phyloP scores from a whole-genome alignment of 2,888 invertebrate genomes.

The Tinea semifulvella region DNA sequence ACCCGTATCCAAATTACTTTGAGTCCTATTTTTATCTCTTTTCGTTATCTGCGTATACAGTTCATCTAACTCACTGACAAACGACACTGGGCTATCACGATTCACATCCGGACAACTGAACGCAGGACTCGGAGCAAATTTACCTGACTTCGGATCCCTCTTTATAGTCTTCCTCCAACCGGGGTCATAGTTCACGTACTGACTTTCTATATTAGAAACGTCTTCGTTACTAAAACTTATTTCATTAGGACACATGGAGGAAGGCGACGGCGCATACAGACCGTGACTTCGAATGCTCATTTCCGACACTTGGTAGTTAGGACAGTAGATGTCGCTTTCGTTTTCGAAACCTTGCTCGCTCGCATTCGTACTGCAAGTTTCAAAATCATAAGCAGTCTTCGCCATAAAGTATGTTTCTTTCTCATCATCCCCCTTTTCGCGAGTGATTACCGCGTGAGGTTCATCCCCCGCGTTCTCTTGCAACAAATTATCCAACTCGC shows the following conservation, averaged over 20 bases:
- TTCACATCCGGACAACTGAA: slow-evolving; percentile 57
- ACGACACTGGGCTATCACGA: slow-evolving; percentile 46
- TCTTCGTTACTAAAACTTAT: slow-evolving; percentile 60
- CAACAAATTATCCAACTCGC: slow-evolving; percentile 43
- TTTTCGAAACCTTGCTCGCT: slow-evolving; percentile 62
- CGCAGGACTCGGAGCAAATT: slow-evolving; percentile 51
- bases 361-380: slow-evolving; percentile 54
- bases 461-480: slow-evolving; percentile 30
- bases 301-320: slow-evolving; percentile 70
- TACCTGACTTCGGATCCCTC: slow-evolving; percentile 46
- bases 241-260: slow-evolving; percentile 60
- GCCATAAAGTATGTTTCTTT: slow-evolving; percentile 52
- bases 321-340: slow-evolving; percentile 70
- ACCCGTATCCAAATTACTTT: slow-evolving; percentile 36
- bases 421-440: slow-evolving; percentile 45
- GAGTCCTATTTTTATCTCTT: slow-evolving; percentile 34
- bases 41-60: slow-evolving; percentile 74
- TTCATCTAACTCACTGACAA: slow-evolving; percentile 71
- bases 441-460: slow-evolving; percentile 21
- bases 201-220: slow-evolving; percentile 57
- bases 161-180: slow-evolving; percentile 59
- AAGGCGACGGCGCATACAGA: slow-evolving; percentile 68
- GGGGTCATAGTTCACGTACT: slow-evolving; percentile 67
- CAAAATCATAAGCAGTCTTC: slow-evolving; percentile 53
- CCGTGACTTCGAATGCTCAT: slow-evolving; percentile 72